Base-by-base conservation (phyloP, 2,113 vertebrate genomes). In the Microtus pennsylvanicus region DNA sequence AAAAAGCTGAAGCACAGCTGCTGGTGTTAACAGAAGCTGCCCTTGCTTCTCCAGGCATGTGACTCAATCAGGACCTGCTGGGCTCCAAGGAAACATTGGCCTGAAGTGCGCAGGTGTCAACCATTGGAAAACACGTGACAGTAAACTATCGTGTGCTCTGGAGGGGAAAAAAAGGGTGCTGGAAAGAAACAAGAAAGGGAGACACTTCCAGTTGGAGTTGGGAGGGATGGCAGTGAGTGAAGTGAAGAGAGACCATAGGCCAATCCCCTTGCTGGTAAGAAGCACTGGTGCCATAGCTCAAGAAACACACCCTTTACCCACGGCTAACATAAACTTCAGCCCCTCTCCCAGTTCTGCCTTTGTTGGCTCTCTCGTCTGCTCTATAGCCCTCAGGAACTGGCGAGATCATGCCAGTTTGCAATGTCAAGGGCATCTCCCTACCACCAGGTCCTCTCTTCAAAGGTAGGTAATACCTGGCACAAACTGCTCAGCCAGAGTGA, bases 11-110 rank as follows among this genome's bases (percentile, higher is more conserved):
- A 6, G 19, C 65, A n/a, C 52, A 33, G 87, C 42, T 10, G 22
- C 38, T 35, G 12, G 47, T 33, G 24, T 78, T 42, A 33, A 61
- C 1, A 30, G 80, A 45, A 9, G n/a, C 30, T 87, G 38, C 30
- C 47, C 7, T 28, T 24, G 47, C 22, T 52, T 26, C 21, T 82
- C 50, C 0, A 1, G 0, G 2, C 21, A 47, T 0, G 0, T n/a
- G 17, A 9, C 26, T 47, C 61, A 42, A 33, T 42, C 4, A 35
- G 45, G 28, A 47, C 22, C 61, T 4, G 1, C 50, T 5, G n/a
- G 30, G n/a, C 4, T 2, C 61, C 26, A 75, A 50, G 67, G 58
- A 35, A 70, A 90, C 19, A 24, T 4, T 7, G 1, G 69, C 26
- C 65, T 21, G 28, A 87, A 38, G 1, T 0, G 3, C 16, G 9